phyloP scores from a whole-genome alignment of 2,888 invertebrate species.

The Hylaea fasciaria region DNA sequence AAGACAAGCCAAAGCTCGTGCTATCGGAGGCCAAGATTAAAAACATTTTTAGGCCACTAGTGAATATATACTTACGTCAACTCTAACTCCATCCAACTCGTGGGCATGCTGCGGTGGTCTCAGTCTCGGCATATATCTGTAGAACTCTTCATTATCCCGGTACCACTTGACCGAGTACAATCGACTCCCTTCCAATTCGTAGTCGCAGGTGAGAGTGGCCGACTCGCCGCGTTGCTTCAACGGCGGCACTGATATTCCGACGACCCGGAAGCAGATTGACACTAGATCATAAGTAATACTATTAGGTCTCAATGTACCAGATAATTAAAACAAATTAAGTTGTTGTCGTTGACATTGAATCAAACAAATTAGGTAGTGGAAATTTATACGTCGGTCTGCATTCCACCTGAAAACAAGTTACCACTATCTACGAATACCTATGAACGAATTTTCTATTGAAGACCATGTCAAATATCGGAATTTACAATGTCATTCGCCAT shows the following conservation, averaged over 20 bases:
- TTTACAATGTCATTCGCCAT: too few species aligned
- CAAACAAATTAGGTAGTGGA: background rate
- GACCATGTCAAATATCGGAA: too few species aligned
- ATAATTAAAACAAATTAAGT: too few species aligned
- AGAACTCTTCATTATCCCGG: conserved; percentile 87
- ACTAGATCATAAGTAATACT: conserved; percentile 49
- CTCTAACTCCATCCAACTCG: conserved; percentile 85
- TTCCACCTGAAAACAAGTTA: background rate
- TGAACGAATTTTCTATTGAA: too few species aligned
- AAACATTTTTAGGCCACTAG: background rate
- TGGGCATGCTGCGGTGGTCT: conserved; percentile 87
- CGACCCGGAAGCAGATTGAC: conserved; percentile 71
- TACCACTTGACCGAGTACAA: conserved; percentile 89
- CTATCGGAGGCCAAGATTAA: too few species aligned
- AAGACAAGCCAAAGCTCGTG: too few species aligned
- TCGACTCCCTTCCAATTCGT: conserved; percentile 86
- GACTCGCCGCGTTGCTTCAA: conserved; percentile 85
- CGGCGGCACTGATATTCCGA: conserved; percentile 83
- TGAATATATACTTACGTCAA: conserved; percentile 80
- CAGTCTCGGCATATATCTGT: conserved; percentile 86
- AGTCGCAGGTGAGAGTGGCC: conserved; percentile 84
- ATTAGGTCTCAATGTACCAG: background rate
- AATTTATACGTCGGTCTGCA: background rate
- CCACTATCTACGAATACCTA: too few species aligned
- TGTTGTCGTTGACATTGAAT: too few species aligned